These are phyloP conservation scores for Gorsachius magnificus DNA, from an alignment of 2,797 vertebrate genomes.

Conservation along the genomic window DNA sequence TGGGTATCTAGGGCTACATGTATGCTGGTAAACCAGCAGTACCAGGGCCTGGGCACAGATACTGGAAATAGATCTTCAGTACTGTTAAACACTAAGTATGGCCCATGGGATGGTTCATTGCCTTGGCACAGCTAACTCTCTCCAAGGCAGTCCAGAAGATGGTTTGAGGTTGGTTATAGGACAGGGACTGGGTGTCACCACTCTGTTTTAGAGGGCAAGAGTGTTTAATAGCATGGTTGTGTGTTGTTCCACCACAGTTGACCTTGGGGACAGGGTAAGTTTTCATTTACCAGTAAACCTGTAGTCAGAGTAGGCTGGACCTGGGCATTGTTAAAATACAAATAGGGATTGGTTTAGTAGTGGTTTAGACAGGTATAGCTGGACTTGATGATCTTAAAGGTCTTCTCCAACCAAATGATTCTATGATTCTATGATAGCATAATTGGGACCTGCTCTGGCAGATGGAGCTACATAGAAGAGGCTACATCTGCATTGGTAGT, in stretches of 20 bases:
- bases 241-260: neutral
- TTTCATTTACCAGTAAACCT: neutral
- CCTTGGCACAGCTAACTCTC: neutral
- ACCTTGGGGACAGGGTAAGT: neutral
- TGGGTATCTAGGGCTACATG: neutral
- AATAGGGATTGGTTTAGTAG: neutral
- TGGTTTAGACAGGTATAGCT: too few species aligned
- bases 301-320: neutral
- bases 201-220: neutral
- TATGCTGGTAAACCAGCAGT: neutral
- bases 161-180: neutral
- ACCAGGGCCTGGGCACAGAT: neutral
- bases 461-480: neutral
- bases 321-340: neutral
- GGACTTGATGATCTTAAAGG: too few species aligned
- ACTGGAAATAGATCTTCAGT: neutral
- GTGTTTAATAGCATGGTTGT: neutral
- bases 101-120: neutral
- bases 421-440: too few species aligned
- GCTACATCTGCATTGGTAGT: neutral
- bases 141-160: neutral
- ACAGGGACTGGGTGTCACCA: neutral
- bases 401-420: too few species aligned
- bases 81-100: neutral
- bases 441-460: neutral